Conservation (phyloP, 2,888 invertebrate species). For the Dione juno region DNA sequence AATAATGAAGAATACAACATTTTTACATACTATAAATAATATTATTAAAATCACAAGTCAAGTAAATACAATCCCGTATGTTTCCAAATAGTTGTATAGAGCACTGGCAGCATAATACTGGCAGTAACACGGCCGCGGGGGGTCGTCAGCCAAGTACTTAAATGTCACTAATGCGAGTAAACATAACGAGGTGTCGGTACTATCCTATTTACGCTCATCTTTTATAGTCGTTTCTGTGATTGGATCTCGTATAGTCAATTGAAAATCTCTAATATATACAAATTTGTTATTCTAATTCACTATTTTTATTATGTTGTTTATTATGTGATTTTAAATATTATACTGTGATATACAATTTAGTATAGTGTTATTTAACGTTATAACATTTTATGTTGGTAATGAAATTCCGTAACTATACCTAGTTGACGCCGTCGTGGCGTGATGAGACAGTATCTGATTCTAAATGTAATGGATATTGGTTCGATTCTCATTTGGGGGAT, state of each 20-base stretch:
- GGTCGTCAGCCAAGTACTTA: constrained; percentile 50
- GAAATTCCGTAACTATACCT: no score
- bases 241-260: constrained; percentile 25
- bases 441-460: not conserved
- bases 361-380: not conserved
- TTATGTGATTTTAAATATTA: not conserved
- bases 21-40: no score
- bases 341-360: not conserved
- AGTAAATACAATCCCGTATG: not conserved
- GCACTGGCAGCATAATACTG: no score
- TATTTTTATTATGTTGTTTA: constrained; percentile 19
- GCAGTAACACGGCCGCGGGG: constrained; percentile 47
- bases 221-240: constrained; percentile 14
- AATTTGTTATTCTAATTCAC: constrained; percentile 14
- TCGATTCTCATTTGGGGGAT: no score
- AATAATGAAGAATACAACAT: no score
- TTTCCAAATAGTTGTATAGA: constrained; percentile 42
- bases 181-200: constrained; percentile 36
- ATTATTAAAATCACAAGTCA: no score
- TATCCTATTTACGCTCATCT: constrained; percentile 24
- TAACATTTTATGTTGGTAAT: not conserved
- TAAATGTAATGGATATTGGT: no score
- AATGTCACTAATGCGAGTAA: constrained; percentile 29
- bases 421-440: not conserved
- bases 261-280: constrained; percentile 18